Conservation (phyloP, 2,113 vertebrate genomes). For the Rhinopomastus cyanomelas region DNA sequence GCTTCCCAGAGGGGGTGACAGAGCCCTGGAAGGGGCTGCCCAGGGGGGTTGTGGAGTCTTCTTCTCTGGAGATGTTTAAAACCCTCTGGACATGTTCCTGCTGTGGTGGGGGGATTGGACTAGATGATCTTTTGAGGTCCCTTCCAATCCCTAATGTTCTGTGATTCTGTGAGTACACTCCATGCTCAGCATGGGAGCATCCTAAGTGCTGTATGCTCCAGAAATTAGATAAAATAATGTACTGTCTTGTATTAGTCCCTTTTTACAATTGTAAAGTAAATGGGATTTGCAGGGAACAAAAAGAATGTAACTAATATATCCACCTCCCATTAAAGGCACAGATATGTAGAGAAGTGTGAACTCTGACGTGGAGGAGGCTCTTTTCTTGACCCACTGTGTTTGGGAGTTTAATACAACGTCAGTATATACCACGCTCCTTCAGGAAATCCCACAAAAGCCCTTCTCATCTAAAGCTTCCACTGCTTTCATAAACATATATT, state of each 20-base stretch:
- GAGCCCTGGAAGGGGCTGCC: too few relatives aligned
- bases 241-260: neutral
- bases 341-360: neutral
- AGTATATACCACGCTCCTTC: neutral
- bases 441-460: neutral
- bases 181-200: neutral
- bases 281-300: neutral
- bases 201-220: neutral
- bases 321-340: neutral
- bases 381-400: neutral
- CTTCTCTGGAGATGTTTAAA: too few relatives aligned
- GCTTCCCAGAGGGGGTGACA: too few relatives aligned
- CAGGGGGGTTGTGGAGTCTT: too few relatives aligned
- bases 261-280: neutral
- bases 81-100: too few relatives aligned
- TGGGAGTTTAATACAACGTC: neutral
- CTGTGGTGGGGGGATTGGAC: too few relatives aligned
- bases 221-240: neutral
- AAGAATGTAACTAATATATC: neutral
- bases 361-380: neutral
- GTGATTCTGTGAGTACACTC: too few relatives aligned
- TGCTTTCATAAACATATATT: neutral
- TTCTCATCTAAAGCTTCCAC: neutral
- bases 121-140: too few relatives aligned
- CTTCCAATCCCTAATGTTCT: too few relatives aligned